These are phyloP conservation scores for Dascillus cervinus DNA, from an alignment of 2,888 invertebrate genomes.

Conservation along the genomic window DNA sequence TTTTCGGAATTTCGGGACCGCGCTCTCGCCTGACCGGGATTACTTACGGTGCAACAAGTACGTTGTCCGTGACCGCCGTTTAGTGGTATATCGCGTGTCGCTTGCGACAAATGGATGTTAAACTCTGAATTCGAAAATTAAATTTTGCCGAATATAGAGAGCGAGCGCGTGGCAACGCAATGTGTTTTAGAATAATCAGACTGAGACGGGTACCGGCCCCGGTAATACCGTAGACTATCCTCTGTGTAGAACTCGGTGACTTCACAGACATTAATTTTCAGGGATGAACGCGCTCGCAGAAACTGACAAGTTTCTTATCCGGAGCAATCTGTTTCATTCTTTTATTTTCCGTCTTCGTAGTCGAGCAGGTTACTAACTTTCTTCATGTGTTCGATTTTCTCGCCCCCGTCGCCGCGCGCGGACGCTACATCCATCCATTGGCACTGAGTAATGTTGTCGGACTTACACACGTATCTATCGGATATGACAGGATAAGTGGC, in stretches of 20 bases:
- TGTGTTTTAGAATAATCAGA: constrained; percentile 23
- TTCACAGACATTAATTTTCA: constrained; percentile 43
- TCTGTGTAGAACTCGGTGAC: constrained; percentile 25
- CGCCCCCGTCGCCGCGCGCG: constrained; percentile 20
- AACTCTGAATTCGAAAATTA: constrained; percentile 18
- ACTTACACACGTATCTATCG: constrained; percentile 10
- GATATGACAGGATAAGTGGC: constrained; percentile 13
- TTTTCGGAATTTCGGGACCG: constrained; percentile 11
- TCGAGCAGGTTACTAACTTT: constrained; percentile 22
- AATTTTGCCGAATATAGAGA: constrained; percentile 13
- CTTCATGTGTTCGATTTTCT: constrained; percentile 29
- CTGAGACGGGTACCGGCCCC: constrained; percentile 22
- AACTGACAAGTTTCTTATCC: constrained; percentile 45
- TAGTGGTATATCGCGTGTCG: constrained; percentile 22
- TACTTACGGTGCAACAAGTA: constrained; percentile 32
- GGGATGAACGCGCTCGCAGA: constrained; percentile 41
- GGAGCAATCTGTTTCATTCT: constrained; percentile 42
- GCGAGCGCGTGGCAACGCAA: constrained; percentile 11
- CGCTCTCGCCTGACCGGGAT: constrained; percentile 25
- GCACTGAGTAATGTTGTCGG: constrained; percentile 29
- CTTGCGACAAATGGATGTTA: constrained; percentile 22
- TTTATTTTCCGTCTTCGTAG: constrained; percentile 37
- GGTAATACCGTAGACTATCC: constrained; percentile 17
- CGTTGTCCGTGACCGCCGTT: constrained; percentile 24
- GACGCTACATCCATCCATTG: constrained; percentile 24